Conservation (phyloP, 1,140 invertebrate species). For the Lucilia cuprina region DNA sequence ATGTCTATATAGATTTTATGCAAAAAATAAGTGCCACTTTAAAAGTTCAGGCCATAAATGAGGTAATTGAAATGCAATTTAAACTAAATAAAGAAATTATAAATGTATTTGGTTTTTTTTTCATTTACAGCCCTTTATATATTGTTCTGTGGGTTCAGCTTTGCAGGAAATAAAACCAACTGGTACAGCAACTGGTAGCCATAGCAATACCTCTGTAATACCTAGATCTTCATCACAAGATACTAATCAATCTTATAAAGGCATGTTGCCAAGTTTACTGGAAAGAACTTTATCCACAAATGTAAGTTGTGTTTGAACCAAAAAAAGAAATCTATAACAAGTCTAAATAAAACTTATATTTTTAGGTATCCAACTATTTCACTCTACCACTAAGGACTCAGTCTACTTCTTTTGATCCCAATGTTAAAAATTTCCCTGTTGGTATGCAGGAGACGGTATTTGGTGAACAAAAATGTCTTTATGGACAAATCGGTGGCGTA, state of each 20-base stretch:
- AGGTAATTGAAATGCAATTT: conserved; percentile 61
- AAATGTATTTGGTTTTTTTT: conserved; percentile 20
- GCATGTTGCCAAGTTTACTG: conserved; percentile 60
- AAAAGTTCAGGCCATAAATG: conserved; percentile 69
- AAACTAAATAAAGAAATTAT: background rate
- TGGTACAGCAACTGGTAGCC: background rate
- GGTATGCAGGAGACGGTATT: conserved; percentile 67
- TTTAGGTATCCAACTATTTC: conserved; percentile 64
- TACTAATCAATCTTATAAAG: conserved; percentile 45
- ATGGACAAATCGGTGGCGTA: conserved; percentile 66
- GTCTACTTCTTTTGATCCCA: conserved; percentile 62
- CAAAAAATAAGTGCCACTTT: conserved; percentile 66
- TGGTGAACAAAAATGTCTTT: conserved; percentile 64
- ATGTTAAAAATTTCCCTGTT: conserved; percentile 64
- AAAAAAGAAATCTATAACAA: too few species aligned
- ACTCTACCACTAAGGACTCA: conserved; percentile 61
- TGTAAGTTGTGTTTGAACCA: conserved; percentile 51
- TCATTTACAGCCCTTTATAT: conserved; percentile 62
- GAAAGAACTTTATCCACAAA: conserved; percentile 58
- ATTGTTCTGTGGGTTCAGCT: conserved; percentile 65
- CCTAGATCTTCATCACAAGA: conserved; percentile 53
- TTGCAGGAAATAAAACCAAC: conserved; percentile 41
- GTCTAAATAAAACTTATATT: background rate
- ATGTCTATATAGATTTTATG: conserved; percentile 70
- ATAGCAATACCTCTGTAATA: conserved; percentile 26